Evolutionary conservation across 1,140 invertebrate species (phyloP).

Genomic region (Hetaerina americana): DNA sequence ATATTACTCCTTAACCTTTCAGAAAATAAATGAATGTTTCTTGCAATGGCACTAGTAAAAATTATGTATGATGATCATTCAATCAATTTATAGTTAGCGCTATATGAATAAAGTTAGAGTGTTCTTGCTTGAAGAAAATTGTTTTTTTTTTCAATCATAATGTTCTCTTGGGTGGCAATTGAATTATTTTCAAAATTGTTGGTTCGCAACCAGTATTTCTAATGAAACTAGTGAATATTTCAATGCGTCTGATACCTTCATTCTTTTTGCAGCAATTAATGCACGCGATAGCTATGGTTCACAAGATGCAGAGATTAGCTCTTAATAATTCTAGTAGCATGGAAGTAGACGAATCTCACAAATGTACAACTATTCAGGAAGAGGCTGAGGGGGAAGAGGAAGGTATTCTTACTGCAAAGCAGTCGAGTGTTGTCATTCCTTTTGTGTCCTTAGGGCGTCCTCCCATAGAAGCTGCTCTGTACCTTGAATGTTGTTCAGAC

Average conservation of each 20-base stretch:
- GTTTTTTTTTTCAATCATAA: too few species aligned
- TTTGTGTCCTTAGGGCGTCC: background rate
- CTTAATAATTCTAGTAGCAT: conserved; percentile 28
- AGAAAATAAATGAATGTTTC: too few species aligned
- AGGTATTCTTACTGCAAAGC: conserved; percentile 25
- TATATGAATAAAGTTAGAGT: too few species aligned
- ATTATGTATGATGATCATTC: too few species aligned
- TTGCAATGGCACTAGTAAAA: too few species aligned
- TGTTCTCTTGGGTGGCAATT: too few species aligned
- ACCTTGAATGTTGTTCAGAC: background rate
- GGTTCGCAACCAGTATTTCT: too few species aligned
- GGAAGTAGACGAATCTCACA: conserved; percentile 22
- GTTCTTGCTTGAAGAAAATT: too few species aligned
- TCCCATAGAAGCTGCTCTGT: background rate
- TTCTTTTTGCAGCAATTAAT: conserved; percentile 34
- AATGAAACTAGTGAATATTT: too few species aligned
- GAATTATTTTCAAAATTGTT: too few species aligned
- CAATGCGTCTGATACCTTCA: background rate
- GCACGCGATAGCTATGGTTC: conserved; percentile 39
- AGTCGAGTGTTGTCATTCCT: background rate
- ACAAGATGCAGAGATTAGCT: conserved; percentile 39
- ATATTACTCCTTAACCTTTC: too few species aligned
- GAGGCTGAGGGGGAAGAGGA: conserved; percentile 30
- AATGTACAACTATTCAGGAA: conserved; percentile 22
- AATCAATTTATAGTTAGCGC: too few species aligned